These are phyloP conservation scores for Ypsolopha sequella DNA, from an alignment of 2,888 invertebrate species.

Conservation along the genomic window DNA sequence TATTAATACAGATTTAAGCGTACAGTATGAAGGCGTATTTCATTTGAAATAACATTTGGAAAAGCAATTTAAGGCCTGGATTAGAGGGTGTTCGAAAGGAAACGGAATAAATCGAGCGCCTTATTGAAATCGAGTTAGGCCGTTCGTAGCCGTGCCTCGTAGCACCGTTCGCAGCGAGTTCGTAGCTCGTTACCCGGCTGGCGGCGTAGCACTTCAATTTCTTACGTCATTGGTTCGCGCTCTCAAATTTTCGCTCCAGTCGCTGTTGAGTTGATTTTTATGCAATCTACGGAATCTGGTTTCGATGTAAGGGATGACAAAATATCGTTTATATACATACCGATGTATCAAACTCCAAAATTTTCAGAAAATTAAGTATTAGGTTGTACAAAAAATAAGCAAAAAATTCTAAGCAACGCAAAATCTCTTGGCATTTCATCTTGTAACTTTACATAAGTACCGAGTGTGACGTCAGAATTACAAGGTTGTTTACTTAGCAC, in stretches of 20 bases:
- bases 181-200: conserved; percentile 29
- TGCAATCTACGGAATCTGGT: no score
- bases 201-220: conserved; percentile 30
- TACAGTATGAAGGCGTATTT: conserved; percentile 1
- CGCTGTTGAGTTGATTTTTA: neutral
- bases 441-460: no score
- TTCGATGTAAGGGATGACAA: no score
- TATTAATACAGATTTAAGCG: neutral
- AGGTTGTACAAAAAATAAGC: no score
- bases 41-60: conserved; percentile 19
- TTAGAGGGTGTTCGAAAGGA: conserved; percentile 22
- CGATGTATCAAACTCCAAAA: no score
- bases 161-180: conserved; percentile 14
- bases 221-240: conserved; percentile 29
- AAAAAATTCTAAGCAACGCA: no score
- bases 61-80: conserved; percentile 19
- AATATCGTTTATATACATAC: no score
- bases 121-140: conserved; percentile 33
- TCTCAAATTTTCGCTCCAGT: conserved; percentile 16
- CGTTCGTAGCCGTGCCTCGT: conserved; percentile 3
- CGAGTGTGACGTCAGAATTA: no score
- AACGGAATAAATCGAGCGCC: conserved; percentile 32
- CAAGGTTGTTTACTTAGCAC: no score
- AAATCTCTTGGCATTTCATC: no score
- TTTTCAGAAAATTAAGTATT: no score